These are phyloP conservation scores for Bicyclus anynana DNA, from an alignment of 1,140 invertebrate species.

Conservation along the genomic window DNA sequence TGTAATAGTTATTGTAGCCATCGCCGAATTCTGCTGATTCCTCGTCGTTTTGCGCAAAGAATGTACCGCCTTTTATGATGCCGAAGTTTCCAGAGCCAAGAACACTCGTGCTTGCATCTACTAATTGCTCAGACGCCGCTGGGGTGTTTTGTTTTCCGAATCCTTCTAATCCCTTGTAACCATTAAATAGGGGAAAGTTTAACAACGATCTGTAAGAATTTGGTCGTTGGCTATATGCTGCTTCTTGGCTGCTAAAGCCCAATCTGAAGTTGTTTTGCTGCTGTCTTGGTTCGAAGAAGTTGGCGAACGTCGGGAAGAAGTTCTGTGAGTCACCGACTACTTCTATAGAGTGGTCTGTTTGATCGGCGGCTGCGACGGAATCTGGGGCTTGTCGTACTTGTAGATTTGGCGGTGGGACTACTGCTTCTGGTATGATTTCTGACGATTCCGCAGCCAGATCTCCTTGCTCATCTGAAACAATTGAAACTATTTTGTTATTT, in stretches of 20 bases:
- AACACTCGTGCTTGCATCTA: conserved; percentile 72
- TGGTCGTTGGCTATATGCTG: conserved; percentile 72
- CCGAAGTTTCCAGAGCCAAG: conserved; percentile 93
- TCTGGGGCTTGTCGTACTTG: conserved; percentile 29
- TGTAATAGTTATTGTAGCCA: conserved; percentile 80
- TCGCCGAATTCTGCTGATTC: conserved; percentile 56
- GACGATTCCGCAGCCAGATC: conserved; percentile 67
- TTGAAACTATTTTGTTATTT: neutral
- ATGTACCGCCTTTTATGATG: conserved; percentile 91
- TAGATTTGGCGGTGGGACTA: conserved; percentile 45
- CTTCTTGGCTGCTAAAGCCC: conserved; percentile 67
- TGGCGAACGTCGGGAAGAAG: conserved; percentile 72
- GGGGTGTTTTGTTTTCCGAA: conserved; percentile 57
- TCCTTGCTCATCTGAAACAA: conserved; percentile 59
- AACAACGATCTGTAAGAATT: conserved; percentile 69
- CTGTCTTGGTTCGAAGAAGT: conserved; percentile 68
- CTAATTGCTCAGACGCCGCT: conserved; percentile 58
- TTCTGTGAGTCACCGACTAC: conserved; percentile 66
- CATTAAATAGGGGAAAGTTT: conserved; percentile 69
- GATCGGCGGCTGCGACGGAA: conserved; percentile 37
- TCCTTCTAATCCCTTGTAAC: conserved; percentile 57
- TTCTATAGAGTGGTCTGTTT: conserved; percentile 67
- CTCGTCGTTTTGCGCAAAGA: conserved; percentile 81
- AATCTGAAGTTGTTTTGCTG: conserved; percentile 62
- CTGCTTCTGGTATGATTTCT: conserved; percentile 65